Conservation (phyloP, 2,888 invertebrate species). For the Poecilobothrus nobilitatus region DNA sequence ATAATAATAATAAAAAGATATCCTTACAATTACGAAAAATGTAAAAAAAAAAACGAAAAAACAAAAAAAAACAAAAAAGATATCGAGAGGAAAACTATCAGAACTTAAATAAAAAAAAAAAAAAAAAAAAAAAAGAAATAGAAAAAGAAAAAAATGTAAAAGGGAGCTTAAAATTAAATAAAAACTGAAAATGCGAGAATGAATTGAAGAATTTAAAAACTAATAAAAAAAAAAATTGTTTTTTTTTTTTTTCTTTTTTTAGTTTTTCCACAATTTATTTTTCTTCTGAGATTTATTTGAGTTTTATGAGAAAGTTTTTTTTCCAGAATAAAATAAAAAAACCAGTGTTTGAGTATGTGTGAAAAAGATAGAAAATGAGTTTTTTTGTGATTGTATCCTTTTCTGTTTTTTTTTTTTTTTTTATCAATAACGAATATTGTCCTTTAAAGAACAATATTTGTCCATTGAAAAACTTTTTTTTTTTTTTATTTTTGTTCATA, state of each 20-base stretch:
- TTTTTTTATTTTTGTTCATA: too few relatives aligned
- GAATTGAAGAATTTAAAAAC: background rate
- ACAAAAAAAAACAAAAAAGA: too few relatives aligned
- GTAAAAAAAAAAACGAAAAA: too few relatives aligned
- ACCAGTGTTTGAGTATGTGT: background rate
- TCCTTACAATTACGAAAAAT: too few relatives aligned
- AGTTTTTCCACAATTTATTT: background rate
- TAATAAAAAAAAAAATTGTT: background rate
- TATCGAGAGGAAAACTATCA: too few relatives aligned
- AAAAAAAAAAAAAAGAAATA: too few relatives aligned
- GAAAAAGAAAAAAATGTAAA: too few relatives aligned
- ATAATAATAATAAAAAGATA: too few relatives aligned
- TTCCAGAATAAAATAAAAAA: too few relatives aligned
- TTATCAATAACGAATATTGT: background rate
- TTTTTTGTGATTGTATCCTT: background rate
- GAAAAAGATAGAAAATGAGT: background rate
- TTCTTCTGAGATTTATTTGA: slow-evolving; percentile 2
- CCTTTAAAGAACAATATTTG: slow-evolving; percentile 3
- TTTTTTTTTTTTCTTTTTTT: background rate
- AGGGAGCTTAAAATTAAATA: too few relatives aligned
- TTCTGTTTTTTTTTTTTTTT: background rate
- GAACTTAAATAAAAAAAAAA: too few relatives aligned
- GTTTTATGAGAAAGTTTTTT: background rate
- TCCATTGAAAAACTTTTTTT: background rate
- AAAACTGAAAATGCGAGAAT: too few relatives aligned